Evolutionary conservation across 2,888 invertebrate species (phyloP).

Genomic region (Oscheius myriophilus): DNA sequence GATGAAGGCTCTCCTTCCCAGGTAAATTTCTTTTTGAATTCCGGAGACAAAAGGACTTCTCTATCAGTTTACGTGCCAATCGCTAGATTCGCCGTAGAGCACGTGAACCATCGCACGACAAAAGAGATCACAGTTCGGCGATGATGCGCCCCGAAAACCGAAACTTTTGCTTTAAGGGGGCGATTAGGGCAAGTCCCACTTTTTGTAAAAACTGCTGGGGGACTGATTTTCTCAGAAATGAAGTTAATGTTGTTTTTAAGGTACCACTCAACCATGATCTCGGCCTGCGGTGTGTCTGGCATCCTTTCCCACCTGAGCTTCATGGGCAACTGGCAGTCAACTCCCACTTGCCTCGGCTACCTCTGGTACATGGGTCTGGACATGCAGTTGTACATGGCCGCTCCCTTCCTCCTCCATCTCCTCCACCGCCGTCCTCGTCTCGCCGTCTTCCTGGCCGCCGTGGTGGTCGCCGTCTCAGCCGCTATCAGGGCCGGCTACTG

Average conservation of each 20-base stretch:
- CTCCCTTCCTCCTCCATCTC: constrained; percentile 62
- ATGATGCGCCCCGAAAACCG: too few species aligned
- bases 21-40: constrained; percentile 23
- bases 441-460: constrained; percentile 33
- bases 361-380: constrained; percentile 69
- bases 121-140: too few species aligned
- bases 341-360: constrained; percentile 68
- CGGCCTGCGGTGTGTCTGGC: constrained; percentile 57
- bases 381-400: constrained; percentile 65
- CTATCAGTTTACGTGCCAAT: too few species aligned
- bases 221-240: too few species aligned
- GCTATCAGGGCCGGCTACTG: constrained; percentile 62
- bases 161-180: too few species aligned
- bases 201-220: too few species aligned
- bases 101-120: too few species aligned
- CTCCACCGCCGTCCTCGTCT: constrained; percentile 45
- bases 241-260: constrained; percentile 32
- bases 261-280: constrained; percentile 63
- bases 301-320: constrained; percentile 61
- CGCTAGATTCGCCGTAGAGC: too few species aligned
- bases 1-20: constrained; percentile 51
- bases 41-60: too few species aligned
- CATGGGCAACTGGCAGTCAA: constrained; percentile 62
- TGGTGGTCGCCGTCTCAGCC: constrained; percentile 44
- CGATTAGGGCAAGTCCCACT: too few species aligned